phyloP scores from a whole-genome alignment of 37 sponge, comb jelly and placozoan species.

The Aphrocallistes beatrix region DNA sequence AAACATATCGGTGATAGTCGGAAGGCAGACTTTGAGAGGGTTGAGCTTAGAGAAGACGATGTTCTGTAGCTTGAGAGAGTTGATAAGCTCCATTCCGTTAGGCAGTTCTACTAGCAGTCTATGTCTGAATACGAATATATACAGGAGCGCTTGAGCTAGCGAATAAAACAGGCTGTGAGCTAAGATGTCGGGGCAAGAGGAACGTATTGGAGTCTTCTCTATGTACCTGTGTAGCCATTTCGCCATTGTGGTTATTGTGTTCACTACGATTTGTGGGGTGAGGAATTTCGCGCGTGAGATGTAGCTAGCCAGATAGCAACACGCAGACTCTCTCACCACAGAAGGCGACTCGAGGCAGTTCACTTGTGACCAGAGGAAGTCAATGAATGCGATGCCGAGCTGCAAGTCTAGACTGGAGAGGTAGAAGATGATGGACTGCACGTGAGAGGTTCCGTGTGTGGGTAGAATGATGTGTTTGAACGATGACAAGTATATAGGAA shows the following conservation, averaged over 20 bases:
- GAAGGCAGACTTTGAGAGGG: constrained; percentile 53
- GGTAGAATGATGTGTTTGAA: constrained; percentile 45
- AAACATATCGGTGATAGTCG: constrained; percentile 22
- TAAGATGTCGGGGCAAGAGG: constrained; percentile 24
- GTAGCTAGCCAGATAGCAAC: constrained; percentile 67
- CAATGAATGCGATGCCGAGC: background rate
- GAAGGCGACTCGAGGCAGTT: background rate
- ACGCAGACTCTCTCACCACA: constrained; percentile 38
- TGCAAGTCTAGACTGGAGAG: constrained; percentile 42
- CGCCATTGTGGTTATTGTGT: background rate
- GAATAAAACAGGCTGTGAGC: constrained; percentile 55
- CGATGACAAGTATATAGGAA: constrained; percentile 23
- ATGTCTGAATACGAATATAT: constrained; percentile 64
- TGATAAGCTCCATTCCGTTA: constrained; percentile 41
- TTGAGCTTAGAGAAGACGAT: constrained; percentile 53
- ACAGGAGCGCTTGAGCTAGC: constrained; percentile 60
- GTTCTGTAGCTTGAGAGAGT: constrained; percentile 47
- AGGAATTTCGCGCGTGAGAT: constrained; percentile 69
- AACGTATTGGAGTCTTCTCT: background rate
- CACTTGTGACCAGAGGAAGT: background rate
- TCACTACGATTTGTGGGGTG: background rate
- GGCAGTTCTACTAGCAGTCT: constrained; percentile 28
- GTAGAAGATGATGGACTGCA: constrained; percentile 66
- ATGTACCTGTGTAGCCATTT: constrained; percentile 2
- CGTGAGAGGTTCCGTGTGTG: constrained; percentile 59